phyloP scores from a whole-genome alignment of 2,888 invertebrate species.

The Tribolium freemani region DNA sequence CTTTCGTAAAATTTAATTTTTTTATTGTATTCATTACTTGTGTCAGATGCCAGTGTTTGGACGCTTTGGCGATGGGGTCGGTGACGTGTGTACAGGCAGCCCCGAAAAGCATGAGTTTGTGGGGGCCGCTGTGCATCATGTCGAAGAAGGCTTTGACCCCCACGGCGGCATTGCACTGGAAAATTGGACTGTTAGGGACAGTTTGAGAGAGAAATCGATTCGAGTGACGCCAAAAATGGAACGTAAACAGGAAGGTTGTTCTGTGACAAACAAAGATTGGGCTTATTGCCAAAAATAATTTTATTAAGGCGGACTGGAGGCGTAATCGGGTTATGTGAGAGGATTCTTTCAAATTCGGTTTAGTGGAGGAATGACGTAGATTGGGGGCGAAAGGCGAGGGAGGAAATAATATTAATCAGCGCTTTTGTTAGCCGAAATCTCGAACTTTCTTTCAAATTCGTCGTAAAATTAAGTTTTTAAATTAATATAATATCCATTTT shows the following conservation, averaged over 20 bases:
- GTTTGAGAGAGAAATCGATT: neutral
- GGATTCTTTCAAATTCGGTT: too few relatives aligned
- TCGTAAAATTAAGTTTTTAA: too few relatives aligned
- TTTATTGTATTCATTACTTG: slow-evolving; percentile 74
- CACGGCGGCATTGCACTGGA: slow-evolving; percentile 94
- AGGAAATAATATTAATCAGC: too few relatives aligned
- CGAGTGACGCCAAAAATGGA: neutral
- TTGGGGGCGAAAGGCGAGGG: too few relatives aligned
- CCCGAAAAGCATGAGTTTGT: slow-evolving; percentile 95
- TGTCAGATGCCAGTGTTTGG: slow-evolving; percentile 96
- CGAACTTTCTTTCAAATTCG: too few relatives aligned
- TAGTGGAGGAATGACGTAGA: too few relatives aligned
- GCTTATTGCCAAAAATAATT: too few relatives aligned
- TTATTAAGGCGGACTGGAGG: too few relatives aligned
- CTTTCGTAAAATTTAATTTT: neutral
- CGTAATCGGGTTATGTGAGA: too few relatives aligned
- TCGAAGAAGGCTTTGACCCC: slow-evolving; percentile 96
- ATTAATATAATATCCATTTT: too few relatives aligned
- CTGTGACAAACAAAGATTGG: too few relatives aligned
- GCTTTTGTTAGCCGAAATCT: too few relatives aligned
- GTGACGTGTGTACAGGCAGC: slow-evolving; percentile 97
- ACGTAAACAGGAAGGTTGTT: neutral
- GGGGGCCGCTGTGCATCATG: slow-evolving; percentile 94
- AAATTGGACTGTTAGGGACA: neutral
- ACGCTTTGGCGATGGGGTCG: slow-evolving; percentile 96